A percentile compares a stretch with the other conserved stretches of the same genome.
These are phyloP conservation scores for Diplodus sargus DNA, from an alignment of 2,797 vertebrate species.

Conservation along the genomic window DNA sequence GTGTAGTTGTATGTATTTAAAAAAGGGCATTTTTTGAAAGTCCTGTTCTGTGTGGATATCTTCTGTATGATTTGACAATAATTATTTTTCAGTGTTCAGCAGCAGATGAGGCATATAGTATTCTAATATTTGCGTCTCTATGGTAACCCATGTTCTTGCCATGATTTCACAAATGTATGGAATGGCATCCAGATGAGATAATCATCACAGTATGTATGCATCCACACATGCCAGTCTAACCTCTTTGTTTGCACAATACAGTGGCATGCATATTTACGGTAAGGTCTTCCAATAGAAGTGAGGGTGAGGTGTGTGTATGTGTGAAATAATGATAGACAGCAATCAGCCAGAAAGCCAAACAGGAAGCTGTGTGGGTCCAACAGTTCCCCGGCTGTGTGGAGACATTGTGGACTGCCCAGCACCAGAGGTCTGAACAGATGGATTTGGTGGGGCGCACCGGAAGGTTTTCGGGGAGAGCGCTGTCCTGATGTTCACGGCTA, in stretches of 20 bases:
- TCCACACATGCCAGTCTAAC: background rate
- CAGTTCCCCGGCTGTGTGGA: conserved; percentile 30
- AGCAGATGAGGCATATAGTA: background rate
- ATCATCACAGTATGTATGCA: background rate
- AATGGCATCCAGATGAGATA: background rate
- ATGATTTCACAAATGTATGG: background rate
- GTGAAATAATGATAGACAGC: conserved; percentile 4
- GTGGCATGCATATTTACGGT: background rate
- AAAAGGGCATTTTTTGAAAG: no score
- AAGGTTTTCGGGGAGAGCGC: conserved; percentile 54
- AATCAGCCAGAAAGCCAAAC: conserved; percentile 44
- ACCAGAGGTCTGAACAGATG: conserved; percentile 77
- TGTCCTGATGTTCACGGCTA: conserved; percentile 74
- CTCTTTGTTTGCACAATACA: conserved; percentile 5
- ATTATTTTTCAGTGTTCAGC: background rate
- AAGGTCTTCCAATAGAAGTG: background rate
- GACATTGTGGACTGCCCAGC: conserved; percentile 37
- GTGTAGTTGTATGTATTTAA: background rate
- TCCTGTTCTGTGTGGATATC: background rate
- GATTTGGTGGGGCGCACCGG: conserved; percentile 66
- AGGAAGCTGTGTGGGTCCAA: conserved; percentile 54
- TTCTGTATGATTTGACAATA: background rate
- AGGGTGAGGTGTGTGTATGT: background rate
- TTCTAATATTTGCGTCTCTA: background rate
- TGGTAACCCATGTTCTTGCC: background rate